Percentiles rank a stretch among this genome's conserved stretches.
Evolutionary conservation across 2,113 vertebrate species (phyloP).

Genomic region (Semicossyphus pulcher): DNA sequence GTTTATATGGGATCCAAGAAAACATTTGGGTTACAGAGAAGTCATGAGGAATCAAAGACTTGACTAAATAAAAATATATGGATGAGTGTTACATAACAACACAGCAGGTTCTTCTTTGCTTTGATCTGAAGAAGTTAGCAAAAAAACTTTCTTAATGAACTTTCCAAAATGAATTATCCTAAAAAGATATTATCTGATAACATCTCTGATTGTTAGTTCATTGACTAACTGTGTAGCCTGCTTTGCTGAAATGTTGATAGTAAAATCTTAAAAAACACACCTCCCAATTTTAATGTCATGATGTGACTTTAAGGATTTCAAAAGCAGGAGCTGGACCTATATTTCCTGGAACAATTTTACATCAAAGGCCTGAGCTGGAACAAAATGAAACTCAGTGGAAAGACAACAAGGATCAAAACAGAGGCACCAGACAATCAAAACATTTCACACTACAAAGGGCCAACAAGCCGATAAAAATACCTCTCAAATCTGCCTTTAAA

Average conservation of each 20-base stretch:
- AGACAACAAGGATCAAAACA: conserved; percentile 25
- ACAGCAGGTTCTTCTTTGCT: too few relatives aligned
- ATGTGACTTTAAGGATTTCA: conserved; percentile 1
- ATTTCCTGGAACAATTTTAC: conserved; percentile 51
- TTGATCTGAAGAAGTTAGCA: too few relatives aligned
- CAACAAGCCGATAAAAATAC: conserved; percentile 1
- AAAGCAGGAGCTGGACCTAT: neutral
- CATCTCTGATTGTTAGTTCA: too few relatives aligned
- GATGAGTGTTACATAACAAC: too few relatives aligned
- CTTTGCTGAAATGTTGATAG: neutral
- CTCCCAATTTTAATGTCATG: neutral
- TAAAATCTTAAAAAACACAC: neutral
- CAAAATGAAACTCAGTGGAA: conserved; percentile 19
- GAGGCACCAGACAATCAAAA: conserved; percentile 8
- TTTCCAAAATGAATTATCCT: too few relatives aligned
- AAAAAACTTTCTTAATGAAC: too few relatives aligned
- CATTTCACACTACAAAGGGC: conserved; percentile 37
- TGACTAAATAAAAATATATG: too few relatives aligned
- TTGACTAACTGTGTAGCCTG: neutral
- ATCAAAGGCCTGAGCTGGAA: conserved; percentile 50
- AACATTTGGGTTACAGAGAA: too few relatives aligned
- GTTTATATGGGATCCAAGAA: too few relatives aligned
- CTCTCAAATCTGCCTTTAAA: conserved; percentile 24
- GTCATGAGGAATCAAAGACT: too few relatives aligned
- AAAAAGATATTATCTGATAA: too few relatives aligned